Base-by-base conservation (phyloP, 2,888 invertebrate genomes). In the Cheilosia urbana region DNA sequence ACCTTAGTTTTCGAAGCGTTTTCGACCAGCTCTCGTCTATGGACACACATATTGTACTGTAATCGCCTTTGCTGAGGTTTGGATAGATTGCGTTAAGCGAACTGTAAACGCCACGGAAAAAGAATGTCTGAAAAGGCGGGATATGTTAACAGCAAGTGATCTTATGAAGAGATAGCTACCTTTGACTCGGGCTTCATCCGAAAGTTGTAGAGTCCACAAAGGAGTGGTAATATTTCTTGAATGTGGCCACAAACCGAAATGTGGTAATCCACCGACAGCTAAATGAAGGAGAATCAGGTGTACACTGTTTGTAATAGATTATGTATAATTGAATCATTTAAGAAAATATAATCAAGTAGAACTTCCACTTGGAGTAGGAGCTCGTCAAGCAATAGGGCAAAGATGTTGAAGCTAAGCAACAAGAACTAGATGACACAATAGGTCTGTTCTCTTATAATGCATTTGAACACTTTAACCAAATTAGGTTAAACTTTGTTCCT, bases 211-310 rank as follows among this genome's bases (percentile, higher is more conserved):
- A 88, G 90, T 21, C 89, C 89, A 76, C 90, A 89, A 0, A 91
- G 78, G 4, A 88, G 82, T 1, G 91, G 91, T 24, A 91, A 49
- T n/a, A 90, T 82, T 37, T 89, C 87, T 65, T 91, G 91, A 27
- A 90, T 84, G 7, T 89, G 88, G 19, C 80, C 73, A 65, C 90
- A 90, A 13, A 90, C 62, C 13, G 88, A 80, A 17, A 89, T 85
- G 60, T 91, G 91, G 87, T 90, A 91, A 68, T 91, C 91, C 7
- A 90, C 88, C 0, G 89, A 88, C 6, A 91, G 88, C 91, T 91
- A 51, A 49, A 9, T 47, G 47, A 17, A 47, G 9, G 2, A 45
- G 7, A 45, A 19, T 37, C 37, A 80, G 3, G 13, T 37, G 37
- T 37, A 3, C 13, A 37, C 13, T 11, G 9, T 34, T 34, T 34